Conservation (phyloP, 2,113 vertebrate species). For the Myodes glareolus region DNA sequence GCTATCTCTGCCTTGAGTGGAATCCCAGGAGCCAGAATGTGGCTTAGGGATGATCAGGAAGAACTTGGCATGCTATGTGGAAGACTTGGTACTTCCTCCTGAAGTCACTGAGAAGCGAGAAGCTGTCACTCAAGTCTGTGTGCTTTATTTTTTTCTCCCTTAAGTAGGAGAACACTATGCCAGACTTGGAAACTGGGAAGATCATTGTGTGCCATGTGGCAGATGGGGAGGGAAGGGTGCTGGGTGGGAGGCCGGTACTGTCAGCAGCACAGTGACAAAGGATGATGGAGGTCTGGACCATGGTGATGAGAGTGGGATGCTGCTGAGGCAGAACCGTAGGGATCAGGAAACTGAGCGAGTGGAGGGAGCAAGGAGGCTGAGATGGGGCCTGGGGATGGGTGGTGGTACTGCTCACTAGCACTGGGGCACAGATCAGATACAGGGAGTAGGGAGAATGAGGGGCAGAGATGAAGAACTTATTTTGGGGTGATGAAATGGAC, state of each 20-base stretch:
- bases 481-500: background rate
- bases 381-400: rapidly evolving
- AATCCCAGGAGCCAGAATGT: background rate
- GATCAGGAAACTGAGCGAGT: background rate
- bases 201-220: background rate
- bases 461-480: background rate
- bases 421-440: too few species aligned
- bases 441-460: rapidly evolving
- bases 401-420: rapidly evolving
- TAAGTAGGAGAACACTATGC: background rate
- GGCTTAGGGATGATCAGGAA: background rate
- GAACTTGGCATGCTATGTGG: background rate
- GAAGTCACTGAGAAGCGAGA: background rate
- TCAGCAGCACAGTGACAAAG: background rate
- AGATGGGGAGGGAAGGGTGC: background rate
- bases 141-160: background rate
- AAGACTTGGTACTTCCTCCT: background rate
- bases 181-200: conserved; percentile 5
- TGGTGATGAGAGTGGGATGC: background rate
- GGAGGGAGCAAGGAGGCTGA: background rate
- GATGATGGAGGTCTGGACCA: background rate
- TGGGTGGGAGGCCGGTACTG: background rate
- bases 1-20: background rate
- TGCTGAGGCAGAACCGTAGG: background rate
- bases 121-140: background rate